Base-by-base conservation (phyloP, 2,797 vertebrate genomes). In the Sciurus vulgaris region DNA sequence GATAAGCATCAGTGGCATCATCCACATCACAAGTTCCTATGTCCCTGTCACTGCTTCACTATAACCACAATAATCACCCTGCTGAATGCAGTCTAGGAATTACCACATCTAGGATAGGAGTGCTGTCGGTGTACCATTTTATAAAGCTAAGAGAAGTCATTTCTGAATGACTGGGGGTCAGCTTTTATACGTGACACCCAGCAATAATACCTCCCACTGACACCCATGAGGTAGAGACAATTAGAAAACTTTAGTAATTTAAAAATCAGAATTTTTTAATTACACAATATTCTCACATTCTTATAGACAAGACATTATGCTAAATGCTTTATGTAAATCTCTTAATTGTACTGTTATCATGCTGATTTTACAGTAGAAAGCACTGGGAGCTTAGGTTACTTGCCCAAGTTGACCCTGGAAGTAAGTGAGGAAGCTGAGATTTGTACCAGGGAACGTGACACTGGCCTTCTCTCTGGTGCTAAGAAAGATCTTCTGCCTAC, bases 241-340 rank as follows among this genome's bases (percentile, higher is more conserved):
- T 67, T 63, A 63, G 33, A 96, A 86, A 79, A 86, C 5, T 0
- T 72, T 3, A 74, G 28, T 24, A 72, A 92, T 77, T 91, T 88
- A 44, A 92, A 49, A 72, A 74, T 5, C 38, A 44, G 4, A 35
- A 81, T 63, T 79, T 85, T 15, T 81, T 85, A 96, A 38, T 65
- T n/a, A 87, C 14, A 38, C 38, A 4, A 72, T 35, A 91, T 54
- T 70, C 14, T 26, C 13, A 9, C 2, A 72, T 74, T 67, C 49
- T 20, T 82, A 30, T 73, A 90, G 77, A 72, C 4, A 33, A 83
- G 38, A 44, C 38, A 84, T 41, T 77, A 67, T 17, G 14, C 38
- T 93, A 41, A 92, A 47, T 65, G 26, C 33, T 88, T 89, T 44
- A 85, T 73, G n/a, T 33, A 56, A 83, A 89, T 70, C 44, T 90